phyloP scores from a whole-genome alignment of 23 tunicate species.

The Styela clava region DNA sequence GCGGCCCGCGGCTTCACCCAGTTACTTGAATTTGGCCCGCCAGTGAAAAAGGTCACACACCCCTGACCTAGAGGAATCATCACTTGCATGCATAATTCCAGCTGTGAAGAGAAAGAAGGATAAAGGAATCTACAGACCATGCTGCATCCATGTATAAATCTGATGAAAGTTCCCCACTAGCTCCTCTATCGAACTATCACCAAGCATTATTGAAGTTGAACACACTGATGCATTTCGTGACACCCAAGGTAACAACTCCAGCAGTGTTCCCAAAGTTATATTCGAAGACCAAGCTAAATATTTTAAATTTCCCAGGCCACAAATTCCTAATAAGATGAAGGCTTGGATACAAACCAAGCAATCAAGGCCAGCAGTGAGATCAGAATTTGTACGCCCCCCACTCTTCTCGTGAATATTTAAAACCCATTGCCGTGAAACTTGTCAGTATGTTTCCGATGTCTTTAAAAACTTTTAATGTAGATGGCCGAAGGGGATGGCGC shows the following conservation, averaged over 20 bases:
- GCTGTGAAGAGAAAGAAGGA: slow-evolving; percentile 4
- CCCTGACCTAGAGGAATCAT: too few species aligned
- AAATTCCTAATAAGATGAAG: not conserved
- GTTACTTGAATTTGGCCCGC: too few species aligned
- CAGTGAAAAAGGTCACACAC: too few species aligned
- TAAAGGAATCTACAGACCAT: not conserved
- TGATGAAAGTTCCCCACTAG: slow-evolving; percentile 1
- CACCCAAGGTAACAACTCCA: not conserved
- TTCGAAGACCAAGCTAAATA: not conserved
- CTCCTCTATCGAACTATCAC: too few species aligned
- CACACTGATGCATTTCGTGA: too few species aligned
- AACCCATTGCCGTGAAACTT: not conserved
- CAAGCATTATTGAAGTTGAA: too few species aligned
- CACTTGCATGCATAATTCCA: too few species aligned
- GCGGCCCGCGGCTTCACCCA: too few species aligned
- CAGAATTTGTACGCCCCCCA: not conserved
- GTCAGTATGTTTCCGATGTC: not conserved
- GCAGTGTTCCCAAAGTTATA: not conserved
- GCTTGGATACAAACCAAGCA: not conserved
- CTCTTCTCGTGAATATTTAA: not conserved
- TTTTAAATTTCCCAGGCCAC: slow-evolving; percentile 7
- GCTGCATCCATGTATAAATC: not conserved
- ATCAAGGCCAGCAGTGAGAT: not conserved
- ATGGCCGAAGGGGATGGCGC: not conserved
- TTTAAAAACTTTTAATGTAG: not conserved